Percentiles rank a stretch among this genome's conserved stretches.
phyloP scores from a whole-genome alignment of 92 coral and sea anemone species.

The Phenganax marumi region DNA sequence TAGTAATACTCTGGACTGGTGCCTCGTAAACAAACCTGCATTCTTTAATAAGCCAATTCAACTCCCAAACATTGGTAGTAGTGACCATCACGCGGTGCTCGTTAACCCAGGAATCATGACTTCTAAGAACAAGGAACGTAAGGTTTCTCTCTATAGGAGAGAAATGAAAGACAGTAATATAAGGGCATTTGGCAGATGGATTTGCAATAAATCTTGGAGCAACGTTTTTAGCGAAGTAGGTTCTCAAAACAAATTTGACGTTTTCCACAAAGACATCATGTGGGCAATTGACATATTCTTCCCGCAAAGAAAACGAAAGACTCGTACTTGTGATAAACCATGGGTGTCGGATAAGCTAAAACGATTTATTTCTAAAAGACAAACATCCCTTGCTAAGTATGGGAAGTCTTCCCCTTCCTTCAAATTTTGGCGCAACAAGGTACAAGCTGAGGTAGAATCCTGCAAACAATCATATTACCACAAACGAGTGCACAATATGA shows the following conservation, averaged over 20 bases:
- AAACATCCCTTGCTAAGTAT: conserved; percentile 46
- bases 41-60: conserved; percentile 31
- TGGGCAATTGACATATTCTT: conserved; percentile 47
- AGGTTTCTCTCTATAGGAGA: conserved; percentile 12
- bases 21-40: conserved; percentile 34
- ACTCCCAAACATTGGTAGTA: conserved; percentile 42
- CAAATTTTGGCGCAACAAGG: conserved; percentile 22
- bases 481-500: no score
- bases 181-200: conserved; percentile 34
- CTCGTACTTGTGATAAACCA: conserved; percentile 8
- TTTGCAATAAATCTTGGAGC: conserved; percentile 5
- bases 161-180: conserved; percentile 42
- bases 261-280: conserved; percentile 1
- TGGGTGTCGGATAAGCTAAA: conserved; percentile 43
- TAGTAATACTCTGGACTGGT: conserved; percentile 19
- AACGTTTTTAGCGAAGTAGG: conserved; percentile 22
- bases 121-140: not conserved
- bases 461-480: no score
- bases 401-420: conserved; percentile 45
- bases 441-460: conserved; percentile 12
- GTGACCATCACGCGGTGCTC: conserved; percentile 27
- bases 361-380: conserved; percentile 47
- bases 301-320: conserved; percentile 43
- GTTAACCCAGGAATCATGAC: conserved; percentile 1
- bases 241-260: not conserved